phyloP scores from a whole-genome alignment of 2,113 vertebrate genomes.

The Saguinus imperator region DNA sequence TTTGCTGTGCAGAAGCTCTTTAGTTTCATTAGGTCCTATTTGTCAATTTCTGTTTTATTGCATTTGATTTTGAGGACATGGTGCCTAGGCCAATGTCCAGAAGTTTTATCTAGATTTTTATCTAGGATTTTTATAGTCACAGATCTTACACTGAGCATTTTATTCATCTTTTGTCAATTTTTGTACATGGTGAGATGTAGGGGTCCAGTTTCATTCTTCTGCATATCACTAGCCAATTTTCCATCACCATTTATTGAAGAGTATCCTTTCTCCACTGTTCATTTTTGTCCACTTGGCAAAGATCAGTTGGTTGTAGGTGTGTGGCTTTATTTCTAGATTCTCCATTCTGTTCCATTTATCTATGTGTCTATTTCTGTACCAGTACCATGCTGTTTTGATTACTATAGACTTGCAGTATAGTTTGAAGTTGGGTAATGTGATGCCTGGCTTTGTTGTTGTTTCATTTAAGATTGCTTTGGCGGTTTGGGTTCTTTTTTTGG shows the following conservation, averaged over 20 bases:
- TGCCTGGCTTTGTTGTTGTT: background rate
- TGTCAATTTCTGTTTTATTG: background rate
- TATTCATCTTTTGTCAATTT: background rate
- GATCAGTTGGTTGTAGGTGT: background rate
- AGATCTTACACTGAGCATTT: background rate
- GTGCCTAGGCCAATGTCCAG: background rate
- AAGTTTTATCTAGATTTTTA: background rate
- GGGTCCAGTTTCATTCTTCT: background rate
- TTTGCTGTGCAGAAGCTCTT: background rate
- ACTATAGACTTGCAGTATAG: background rate
- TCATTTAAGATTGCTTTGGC: background rate
- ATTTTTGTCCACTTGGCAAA: background rate
- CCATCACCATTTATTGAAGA: background rate
- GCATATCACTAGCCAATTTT: background rate
- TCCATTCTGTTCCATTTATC: background rate
- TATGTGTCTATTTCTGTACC: background rate
- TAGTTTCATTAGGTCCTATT: background rate
- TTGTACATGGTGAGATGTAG: background rate
- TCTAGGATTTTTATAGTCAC: background rate
- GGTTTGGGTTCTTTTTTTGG: background rate
- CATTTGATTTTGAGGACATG: background rate
- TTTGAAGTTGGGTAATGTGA: background rate
- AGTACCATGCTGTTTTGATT: background rate
- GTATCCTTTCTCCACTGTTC: background rate
- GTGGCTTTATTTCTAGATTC: background rate